phyloP scores from a whole-genome alignment of 2,888 invertebrate genomes.

The Hydraecia micacea region DNA sequence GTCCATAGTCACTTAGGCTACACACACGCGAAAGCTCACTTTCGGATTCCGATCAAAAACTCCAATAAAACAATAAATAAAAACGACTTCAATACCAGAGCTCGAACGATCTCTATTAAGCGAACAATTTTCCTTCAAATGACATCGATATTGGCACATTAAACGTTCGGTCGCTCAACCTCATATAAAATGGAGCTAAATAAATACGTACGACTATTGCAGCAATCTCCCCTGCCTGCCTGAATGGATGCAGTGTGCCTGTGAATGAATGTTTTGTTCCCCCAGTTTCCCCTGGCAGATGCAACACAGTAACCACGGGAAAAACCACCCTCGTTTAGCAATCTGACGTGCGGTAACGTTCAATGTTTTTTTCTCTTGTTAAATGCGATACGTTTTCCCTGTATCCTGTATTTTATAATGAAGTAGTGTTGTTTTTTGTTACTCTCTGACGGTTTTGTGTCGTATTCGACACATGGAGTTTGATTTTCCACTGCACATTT shows the following conservation, averaged over 20 bases:
- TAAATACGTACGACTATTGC: constrained; percentile 46
- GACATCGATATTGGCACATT: constrained; percentile 60
- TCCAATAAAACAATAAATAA: constrained; percentile 35
- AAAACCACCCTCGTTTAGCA: constrained; percentile 25
- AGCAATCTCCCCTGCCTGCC: constrained; percentile 25
- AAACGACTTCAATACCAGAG: constrained; percentile 30
- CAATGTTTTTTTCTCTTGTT: constrained; percentile 22
- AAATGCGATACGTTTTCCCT: constrained; percentile 20
- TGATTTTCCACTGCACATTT: background rate
- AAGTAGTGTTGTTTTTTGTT: background rate
- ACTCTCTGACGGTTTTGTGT: background rate
- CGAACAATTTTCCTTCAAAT: constrained; percentile 52
- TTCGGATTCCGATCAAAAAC: constrained; percentile 19
- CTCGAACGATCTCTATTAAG: constrained; percentile 52
- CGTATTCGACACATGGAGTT: background rate
- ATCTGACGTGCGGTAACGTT: background rate
- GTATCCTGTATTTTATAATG: background rate
- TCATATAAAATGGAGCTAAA: constrained; percentile 34
- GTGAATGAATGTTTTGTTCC: constrained; percentile 47
- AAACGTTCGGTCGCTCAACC: constrained; percentile 40
- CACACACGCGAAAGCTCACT: background rate
- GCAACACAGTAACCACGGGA: constrained; percentile 19
- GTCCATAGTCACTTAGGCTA: background rate
- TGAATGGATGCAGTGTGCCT: constrained; percentile 16
- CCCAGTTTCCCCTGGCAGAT: constrained; percentile 20